Conservation (phyloP, 1,140 invertebrate genomes). For the Leptinotarsa texana region DNA sequence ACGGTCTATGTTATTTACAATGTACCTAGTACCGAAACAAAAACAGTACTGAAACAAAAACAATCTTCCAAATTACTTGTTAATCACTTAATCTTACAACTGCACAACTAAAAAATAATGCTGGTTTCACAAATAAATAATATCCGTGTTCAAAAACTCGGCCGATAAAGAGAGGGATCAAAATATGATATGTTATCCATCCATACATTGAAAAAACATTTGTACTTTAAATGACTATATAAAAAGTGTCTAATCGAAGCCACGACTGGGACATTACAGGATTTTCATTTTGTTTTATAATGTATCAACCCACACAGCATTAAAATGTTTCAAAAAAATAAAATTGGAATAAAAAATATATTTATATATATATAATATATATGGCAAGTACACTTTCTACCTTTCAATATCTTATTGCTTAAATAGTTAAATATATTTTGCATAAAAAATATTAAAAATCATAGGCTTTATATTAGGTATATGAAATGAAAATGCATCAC, state of each 20-base stretch:
- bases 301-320: constrained; percentile 27
- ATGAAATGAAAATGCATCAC: neutral
- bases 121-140: constrained; percentile 24
- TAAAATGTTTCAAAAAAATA: constrained; percentile 30
- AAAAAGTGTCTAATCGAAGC: constrained; percentile 40
- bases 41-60: no score
- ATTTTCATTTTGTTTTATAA: constrained; percentile 18
- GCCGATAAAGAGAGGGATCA: constrained; percentile 42
- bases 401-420: constrained; percentile 32
- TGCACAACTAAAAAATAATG: constrained; percentile 19
- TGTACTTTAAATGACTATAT: constrained; percentile 55
- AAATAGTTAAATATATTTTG: constrained; percentile 33
- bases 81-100: neutral
- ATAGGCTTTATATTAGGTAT: constrained; percentile 21
- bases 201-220: constrained; percentile 50
- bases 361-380: constrained; percentile 29
- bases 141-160: constrained; percentile 35
- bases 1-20: no score
- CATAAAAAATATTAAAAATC: constrained; percentile 28
- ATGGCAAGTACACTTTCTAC: constrained; percentile 28
- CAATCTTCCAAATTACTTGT: neutral
- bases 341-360: constrained; percentile 34
- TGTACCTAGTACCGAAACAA: no score
- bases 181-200: constrained; percentile 53
- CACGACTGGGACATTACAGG: constrained; percentile 38